Evolutionary conservation across 2,888 invertebrate species (phyloP), one percentile per base, ranked within the genome.

Genomic region (Drosophila ezoana): DNA sequence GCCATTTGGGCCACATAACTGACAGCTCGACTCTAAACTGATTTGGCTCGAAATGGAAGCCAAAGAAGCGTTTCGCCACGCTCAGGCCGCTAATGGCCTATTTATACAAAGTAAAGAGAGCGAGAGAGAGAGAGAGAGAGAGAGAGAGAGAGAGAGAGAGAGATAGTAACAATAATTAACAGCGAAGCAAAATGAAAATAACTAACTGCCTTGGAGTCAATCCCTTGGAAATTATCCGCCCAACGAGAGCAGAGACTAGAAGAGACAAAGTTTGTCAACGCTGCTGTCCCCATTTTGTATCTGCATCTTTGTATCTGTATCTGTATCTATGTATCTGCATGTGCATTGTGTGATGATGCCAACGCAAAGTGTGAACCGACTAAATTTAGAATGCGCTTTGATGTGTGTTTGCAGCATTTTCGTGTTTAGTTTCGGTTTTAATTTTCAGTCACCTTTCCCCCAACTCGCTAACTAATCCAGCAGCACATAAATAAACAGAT

Each of bases 341-440:
- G 18, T 57, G 8, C 54, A 10, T 38, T 64, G 41, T 63, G 51
- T 52, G 60, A 54, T 83, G 81, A 54, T 83, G 81, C 89, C 89
- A 83, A 83, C 82, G 82, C 89, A 83, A 86, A 88, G 82, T 88
- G 87, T 86, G 77, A 87, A 74, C 59, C 28, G 41, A 70, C 84
- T 83, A 83, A 77, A 86, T 77, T 88, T 88, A 83, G 82, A 83
- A 58, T 44, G 37, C 65, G 74, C 83, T 80, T 88, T 76, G 60
- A 86, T 74, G 51, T 16, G 77, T 86, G 70, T 62, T 63, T 56
- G 74, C 51, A 49, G 62, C 61, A 61, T 47, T 63, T 44, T 38
- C 32, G 56, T 47, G 23, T 49, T 51, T 41, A 40, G 72, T 33
- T 57, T 49, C 10, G 14, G 32, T 52, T 43, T 57, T 45, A 33